A percentile compares a stretch with the other conserved stretches of the same genome.
Conservation (phyloP, 1,140 invertebrate genomes). For the Ladona fulva region DNA sequence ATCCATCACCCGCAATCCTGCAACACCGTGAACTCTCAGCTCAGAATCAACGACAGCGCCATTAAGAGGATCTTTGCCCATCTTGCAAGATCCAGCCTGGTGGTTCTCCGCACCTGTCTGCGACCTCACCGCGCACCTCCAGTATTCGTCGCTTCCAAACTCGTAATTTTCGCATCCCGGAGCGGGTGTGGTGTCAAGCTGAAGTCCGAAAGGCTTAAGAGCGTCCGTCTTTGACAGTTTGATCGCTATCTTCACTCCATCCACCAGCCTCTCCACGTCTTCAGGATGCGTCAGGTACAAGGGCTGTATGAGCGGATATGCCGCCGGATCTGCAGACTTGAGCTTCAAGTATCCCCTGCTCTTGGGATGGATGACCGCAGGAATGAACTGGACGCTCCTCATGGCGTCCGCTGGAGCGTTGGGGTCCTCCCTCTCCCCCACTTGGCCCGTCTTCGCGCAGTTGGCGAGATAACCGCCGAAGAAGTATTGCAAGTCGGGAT, state of each 20-base stretch:
- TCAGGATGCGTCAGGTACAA: slow-evolving; percentile 70
- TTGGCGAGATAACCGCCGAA: slow-evolving; percentile 62
- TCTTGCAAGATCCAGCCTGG: slow-evolving; percentile 72
- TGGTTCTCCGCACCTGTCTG: slow-evolving; percentile 76
- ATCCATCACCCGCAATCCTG: slow-evolving; percentile 61
- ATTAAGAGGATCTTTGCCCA: slow-evolving; percentile 59
- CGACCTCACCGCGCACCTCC: slow-evolving; percentile 65
- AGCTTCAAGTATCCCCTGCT: slow-evolving; percentile 68
- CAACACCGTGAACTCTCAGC: slow-evolving; percentile 56
- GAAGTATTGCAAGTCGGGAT: slow-evolving; percentile 77
- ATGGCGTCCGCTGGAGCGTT: slow-evolving; percentile 31
- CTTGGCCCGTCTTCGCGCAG: slow-evolving; percentile 71
- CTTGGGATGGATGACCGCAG: slow-evolving; percentile 65
- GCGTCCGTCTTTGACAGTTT: slow-evolving; percentile 55
- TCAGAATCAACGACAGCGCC: slow-evolving; percentile 61
- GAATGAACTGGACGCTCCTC: slow-evolving; percentile 51
- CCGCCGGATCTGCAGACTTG: slow-evolving; percentile 62
- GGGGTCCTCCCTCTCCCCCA: slow-evolving; percentile 30
- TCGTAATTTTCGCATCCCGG: slow-evolving; percentile 59
- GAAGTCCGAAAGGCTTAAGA: slow-evolving; percentile 53
- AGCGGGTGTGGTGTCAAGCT: slow-evolving; percentile 57
- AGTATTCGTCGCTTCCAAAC: slow-evolving; percentile 68
- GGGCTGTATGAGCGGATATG: slow-evolving; percentile 72
- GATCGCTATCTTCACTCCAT: slow-evolving; percentile 64
- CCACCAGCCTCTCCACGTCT: slow-evolving; percentile 61